Evolutionary conservation across 2,888 invertebrate species (phyloP), one percentile per base, ranked within the genome.

Genomic region (Hirtodrosophila alboralis): DNA sequence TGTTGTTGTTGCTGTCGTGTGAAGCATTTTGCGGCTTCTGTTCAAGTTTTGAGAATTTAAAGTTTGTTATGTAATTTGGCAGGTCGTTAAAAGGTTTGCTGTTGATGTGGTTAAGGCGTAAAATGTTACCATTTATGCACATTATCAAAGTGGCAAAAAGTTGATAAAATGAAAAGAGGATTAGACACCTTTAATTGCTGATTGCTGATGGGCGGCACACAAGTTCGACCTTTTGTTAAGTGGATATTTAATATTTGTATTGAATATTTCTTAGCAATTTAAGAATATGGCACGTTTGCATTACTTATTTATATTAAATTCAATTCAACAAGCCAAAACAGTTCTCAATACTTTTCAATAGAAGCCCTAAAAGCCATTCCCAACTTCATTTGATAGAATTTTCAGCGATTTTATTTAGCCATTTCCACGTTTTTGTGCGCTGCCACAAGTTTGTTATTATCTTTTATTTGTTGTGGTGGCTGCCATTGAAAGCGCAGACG

Each of bases 41-140:
- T 45, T 60, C 33, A 71, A 69, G 53, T 58, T 71, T 54, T 26
- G 34, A 66, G 40, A 71, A 71, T 60, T 69, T 66, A 59, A 80
- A 84, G 69, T 84, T 79, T 65, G 7, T 81, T 84, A 79, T 84
- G 78, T 54, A 70, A 79, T 80, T 80, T 67, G 59, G 57, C 59
- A 64, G 66, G 54, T 63, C 34, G 66, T 63, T 78, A 59, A 67
- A 59, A 33, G 51, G 45, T 71, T 61, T 73, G 47, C 62, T 38
- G 16, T 68, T 67, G 47, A 58, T 67, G 73, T 58, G 68, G 73
- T 52, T 44, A 51, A 14, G 53, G 53, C 30, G 53, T 61, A 8
- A 53, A 53, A 36, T 57, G 64, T 48, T 54, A 33, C 18, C 44
- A 28, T 30, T 26, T 30, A 16, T 9, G 27, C 7, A 33, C n/a